Percentiles rank a stretch among this genome's conserved stretches.
These are phyloP conservation scores for Lateolabrax maculatus DNA, from an alignment of 2,797 vertebrate species.

Conservation along the genomic window DNA sequence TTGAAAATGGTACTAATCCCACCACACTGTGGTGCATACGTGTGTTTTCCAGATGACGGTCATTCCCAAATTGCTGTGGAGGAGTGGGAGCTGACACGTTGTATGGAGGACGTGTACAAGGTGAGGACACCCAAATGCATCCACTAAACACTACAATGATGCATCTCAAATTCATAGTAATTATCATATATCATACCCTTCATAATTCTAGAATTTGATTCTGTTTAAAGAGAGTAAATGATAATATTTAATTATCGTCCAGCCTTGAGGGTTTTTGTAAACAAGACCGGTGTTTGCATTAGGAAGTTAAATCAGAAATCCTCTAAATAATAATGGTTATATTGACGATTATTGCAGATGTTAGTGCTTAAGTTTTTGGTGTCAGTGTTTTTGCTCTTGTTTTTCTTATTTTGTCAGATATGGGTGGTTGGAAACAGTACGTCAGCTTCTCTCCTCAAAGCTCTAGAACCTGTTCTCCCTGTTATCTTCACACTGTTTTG, in stretches of 20 bases:
- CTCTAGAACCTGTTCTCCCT: conserved; percentile 85
- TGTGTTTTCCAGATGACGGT: conserved; percentile 61
- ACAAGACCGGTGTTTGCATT: neutral
- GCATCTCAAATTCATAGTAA: neutral
- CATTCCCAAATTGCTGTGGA: conserved; percentile 80
- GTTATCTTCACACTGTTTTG: conserved; percentile 92
- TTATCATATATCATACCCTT: neutral
- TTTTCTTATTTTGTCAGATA: conserved; percentile 80
- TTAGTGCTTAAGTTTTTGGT: neutral
- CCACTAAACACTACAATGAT: neutral
- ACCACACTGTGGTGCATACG: conserved; percentile 2
- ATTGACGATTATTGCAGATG: neutral
- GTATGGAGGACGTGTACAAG: conserved; percentile 93
- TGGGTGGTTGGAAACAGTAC: conserved; percentile 92
- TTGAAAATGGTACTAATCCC: no score
- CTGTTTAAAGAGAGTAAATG: neutral
- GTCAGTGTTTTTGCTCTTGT: neutral
- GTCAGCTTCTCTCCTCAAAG: conserved; percentile 80
- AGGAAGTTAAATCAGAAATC: neutral
- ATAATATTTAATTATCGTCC: neutral
- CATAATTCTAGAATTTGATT: neutral
- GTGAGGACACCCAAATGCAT: conserved; percentile 71
- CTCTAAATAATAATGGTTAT: neutral
- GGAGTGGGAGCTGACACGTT: conserved; percentile 89
- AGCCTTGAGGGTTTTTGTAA: neutral